Evolutionary conservation across 2,113 vertebrate genomes (phyloP), one percentile per base, ranked within the genome.

Genomic region (Poeciliopsis turrubarensis): DNA sequence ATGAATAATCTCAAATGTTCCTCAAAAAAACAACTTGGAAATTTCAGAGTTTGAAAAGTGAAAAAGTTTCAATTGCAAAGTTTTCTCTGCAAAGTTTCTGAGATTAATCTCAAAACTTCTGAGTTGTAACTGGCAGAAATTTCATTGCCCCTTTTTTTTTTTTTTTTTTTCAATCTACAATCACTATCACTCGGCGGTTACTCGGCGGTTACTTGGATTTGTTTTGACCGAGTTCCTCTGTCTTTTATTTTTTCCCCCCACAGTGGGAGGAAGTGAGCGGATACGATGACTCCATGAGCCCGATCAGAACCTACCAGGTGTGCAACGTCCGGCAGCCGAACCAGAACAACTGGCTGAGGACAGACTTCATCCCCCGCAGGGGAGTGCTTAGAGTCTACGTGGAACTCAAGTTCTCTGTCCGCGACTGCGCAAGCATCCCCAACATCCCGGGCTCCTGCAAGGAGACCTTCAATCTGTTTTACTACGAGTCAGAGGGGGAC

Each of bases 251-350:
- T 89, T 51, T 80, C 32, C 85, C 30, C 80, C 72, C 68, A 22
- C 95, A 99, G 98, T 99, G 98, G 98, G 98, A 99, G 93, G 98
- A 99, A 91, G 98, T 99, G 34, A 99, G 98, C 0, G 98, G 98
- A 83, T 99, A 99, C 0, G 98, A 99, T 0, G 98, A 98, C 92
- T 96, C 95, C 90, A 97, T 98, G 96, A 99, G 98, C 92, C 97
- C 98, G n/a, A 99, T 99, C 93, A 94, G 98, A 90, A 99, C 98
- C 0, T 99, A 99, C 90, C 98, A 99, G 94, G 98, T 99, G 84
- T 99, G 98, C 80, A 99, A 99, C 0, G 98, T 99, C 70, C 94
- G 79, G 0, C 94, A 98, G 89, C 90, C 94, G 32, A 99, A 95
- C 94, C 98, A 99, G 95, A 99, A 99, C 95, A 99, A 99, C 93